phyloP scores from a whole-genome alignment of 23 tunicate genomes.

The Ciona savignyi region DNA sequence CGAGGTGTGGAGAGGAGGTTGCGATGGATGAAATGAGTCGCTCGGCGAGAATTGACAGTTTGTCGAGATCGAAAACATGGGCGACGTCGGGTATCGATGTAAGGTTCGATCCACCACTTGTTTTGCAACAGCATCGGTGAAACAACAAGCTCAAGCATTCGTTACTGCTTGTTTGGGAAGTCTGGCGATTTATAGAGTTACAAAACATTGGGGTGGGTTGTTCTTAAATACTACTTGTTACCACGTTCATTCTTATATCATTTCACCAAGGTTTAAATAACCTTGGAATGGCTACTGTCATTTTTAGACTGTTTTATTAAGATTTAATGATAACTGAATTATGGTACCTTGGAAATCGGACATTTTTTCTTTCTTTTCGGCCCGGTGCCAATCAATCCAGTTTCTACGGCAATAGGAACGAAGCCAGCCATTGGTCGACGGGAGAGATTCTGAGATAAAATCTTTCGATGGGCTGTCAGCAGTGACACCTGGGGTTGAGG shows the following conservation, averaged over 20 bases:
- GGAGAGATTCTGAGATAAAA: constrained; percentile 8
- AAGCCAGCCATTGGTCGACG: constrained; percentile 31
- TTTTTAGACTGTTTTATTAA: too few relatives aligned
- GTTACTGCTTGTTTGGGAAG: constrained; percentile 52
- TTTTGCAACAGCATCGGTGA: constrained; percentile 79
- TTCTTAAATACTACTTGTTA: too few relatives aligned
- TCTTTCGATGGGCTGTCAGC: constrained; percentile 42
- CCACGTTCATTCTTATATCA: too few relatives aligned
- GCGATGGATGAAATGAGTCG: constrained; percentile 44
- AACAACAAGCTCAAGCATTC: constrained; percentile 61
- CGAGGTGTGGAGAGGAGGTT: constrained; percentile 41
- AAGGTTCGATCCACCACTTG: constrained; percentile 47
- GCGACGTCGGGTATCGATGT: constrained; percentile 47
- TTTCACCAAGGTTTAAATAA: too few relatives aligned
- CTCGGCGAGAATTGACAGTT: constrained; percentile 29
- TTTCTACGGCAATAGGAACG: constrained; percentile 67
- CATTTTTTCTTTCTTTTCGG: constrained; percentile 65
- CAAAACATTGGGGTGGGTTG: too few relatives aligned
- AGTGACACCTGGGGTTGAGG: constrained; percentile 32
- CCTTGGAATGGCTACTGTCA: too few relatives aligned
- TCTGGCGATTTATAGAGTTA: too few relatives aligned
- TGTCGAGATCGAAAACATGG: constrained; percentile 52
- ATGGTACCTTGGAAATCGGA: constrained; percentile 53
- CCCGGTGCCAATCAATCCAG: constrained; percentile 54
- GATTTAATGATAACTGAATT: too few relatives aligned